Conservation (phyloP, 2,113 vertebrate species). For the Shinisaurus crocodilurus region DNA sequence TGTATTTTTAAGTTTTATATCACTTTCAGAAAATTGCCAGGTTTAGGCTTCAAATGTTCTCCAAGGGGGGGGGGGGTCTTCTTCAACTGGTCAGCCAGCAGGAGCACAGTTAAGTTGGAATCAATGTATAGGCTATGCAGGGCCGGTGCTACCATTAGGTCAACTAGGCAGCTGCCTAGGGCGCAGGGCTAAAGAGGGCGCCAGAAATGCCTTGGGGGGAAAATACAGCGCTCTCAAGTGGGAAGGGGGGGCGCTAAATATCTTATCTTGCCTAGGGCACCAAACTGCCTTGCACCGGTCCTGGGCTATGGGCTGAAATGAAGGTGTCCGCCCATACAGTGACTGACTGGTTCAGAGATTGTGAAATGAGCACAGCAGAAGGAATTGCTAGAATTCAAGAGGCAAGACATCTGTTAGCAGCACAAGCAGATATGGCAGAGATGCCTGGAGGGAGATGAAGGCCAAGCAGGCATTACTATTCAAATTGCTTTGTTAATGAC, state of each 20-base stretch:
- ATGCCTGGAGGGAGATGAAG: too few relatives aligned
- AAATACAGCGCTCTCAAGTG: too few relatives aligned
- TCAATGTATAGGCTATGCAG: neutral
- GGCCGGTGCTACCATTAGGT: too few relatives aligned
- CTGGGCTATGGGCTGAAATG: neutral
- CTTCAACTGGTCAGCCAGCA: neutral
- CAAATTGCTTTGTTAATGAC: too few relatives aligned
- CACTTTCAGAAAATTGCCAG: neutral
- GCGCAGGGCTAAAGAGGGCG: too few relatives aligned
- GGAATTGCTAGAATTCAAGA: neutral
- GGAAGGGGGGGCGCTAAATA: too few relatives aligned
- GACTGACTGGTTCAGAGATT: neutral
- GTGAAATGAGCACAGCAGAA: neutral
- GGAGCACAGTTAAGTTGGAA: neutral
- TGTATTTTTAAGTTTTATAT: neutral
- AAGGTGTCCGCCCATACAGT: too few relatives aligned
- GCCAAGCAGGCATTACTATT: too few relatives aligned
- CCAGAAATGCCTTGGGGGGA: too few relatives aligned
- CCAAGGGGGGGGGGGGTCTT: neutral
- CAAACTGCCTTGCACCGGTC: too few relatives aligned
- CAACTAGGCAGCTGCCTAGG: too few relatives aligned
- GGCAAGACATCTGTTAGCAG: neutral
- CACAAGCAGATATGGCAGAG: neutral
- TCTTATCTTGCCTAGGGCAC: too few relatives aligned
- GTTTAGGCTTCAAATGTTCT: neutral